Evolutionary conservation across 2,888 invertebrate genomes (phyloP).

Genomic region (Glomeris marginata): DNA sequence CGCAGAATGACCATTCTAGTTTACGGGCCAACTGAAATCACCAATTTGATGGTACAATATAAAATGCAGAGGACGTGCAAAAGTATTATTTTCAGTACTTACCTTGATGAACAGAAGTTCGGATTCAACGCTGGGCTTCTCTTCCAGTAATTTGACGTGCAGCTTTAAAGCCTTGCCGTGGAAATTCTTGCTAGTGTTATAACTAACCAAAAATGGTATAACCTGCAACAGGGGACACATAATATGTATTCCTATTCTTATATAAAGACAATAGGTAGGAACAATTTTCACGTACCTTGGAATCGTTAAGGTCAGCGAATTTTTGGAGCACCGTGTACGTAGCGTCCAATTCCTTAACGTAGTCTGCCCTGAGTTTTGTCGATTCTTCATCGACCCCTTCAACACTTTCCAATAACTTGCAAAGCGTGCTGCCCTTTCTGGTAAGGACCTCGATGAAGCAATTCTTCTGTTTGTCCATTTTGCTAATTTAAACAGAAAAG

Average conservation of each 20-base stretch:
- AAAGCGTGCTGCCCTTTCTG: slow-evolving; percentile 55
- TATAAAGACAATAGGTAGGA: not conserved
- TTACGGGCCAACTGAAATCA: too few species aligned
- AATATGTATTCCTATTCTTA: not conserved
- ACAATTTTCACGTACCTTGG: slow-evolving; percentile 42
- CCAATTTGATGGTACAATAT: too few species aligned
- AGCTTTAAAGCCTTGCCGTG: slow-evolving; percentile 69
- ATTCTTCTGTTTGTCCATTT: slow-evolving; percentile 70
- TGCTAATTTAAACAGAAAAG: slow-evolving; percentile 33
- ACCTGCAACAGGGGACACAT: slow-evolving; percentile 35
- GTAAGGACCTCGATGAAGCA: slow-evolving; percentile 64
- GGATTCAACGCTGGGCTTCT: slow-evolving; percentile 55
- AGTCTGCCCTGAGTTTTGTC: slow-evolving; percentile 17
- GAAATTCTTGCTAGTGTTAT: slow-evolving; percentile 59
- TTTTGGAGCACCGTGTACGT: slow-evolving; percentile 56
- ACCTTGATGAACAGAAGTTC: slow-evolving; percentile 30
- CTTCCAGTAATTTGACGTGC: slow-evolving; percentile 59
- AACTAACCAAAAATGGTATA: slow-evolving; percentile 51
- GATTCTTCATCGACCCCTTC: too few species aligned
- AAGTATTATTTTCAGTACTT: too few species aligned
- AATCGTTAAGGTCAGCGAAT: slow-evolving; percentile 62
- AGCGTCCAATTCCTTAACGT: slow-evolving; percentile 43
- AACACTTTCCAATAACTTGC: slow-evolving; percentile 37
- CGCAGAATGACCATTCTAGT: too few species aligned
- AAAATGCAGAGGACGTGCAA: too few species aligned